phyloP scores from a whole-genome alignment of 2,888 invertebrate genomes.

The Tipula unca region DNA sequence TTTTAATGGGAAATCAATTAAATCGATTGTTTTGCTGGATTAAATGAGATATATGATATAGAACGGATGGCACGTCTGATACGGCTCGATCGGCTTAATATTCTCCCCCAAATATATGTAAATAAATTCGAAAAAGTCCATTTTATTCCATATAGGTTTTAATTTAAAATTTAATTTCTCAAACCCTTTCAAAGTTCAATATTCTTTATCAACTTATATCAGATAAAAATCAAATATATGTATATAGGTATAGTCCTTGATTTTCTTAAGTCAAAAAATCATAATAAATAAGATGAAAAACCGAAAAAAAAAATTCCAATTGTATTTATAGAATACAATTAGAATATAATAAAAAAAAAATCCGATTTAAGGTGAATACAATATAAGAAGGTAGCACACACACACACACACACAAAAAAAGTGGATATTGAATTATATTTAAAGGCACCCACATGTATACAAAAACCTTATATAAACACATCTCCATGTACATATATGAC shows the following conservation, averaged over 20 bases:
- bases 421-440: background rate
- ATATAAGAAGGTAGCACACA: background rate
- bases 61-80: background rate
- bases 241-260: background rate
- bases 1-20: background rate
- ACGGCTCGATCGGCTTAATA: background rate
- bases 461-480: background rate
- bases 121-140: background rate
- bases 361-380: background rate
- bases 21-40: background rate
- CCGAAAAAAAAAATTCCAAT: background rate
- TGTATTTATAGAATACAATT: constrained; percentile 3
- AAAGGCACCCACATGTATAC: background rate
- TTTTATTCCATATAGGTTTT: background rate
- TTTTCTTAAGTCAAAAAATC: background rate
- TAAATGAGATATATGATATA: background rate
- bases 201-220: background rate
- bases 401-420: background rate
- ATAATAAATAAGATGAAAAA: background rate
- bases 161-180: background rate
- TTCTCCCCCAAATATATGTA: background rate
- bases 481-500: background rate
- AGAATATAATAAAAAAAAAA: constrained; percentile 8
- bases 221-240: background rate
- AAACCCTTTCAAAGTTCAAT: background rate